A percentile compares a stretch with the other conserved stretches of the same genome.
Evolutionary conservation across 2,888 invertebrate species (phyloP).

Genomic region (Gnatocerus cornutus): DNA sequence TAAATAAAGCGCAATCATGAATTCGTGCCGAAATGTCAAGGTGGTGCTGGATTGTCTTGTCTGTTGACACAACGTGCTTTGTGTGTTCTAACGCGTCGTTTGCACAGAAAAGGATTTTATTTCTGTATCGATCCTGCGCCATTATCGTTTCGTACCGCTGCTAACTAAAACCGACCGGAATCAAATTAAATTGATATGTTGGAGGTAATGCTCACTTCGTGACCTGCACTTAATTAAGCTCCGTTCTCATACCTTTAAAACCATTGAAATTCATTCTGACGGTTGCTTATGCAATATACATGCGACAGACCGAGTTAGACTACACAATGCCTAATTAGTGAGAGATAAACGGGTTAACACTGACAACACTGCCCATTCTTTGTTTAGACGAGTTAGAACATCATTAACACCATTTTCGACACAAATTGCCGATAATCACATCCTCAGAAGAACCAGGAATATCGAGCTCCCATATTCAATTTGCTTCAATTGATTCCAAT

Average conservation of each 20-base stretch:
- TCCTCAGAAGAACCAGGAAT: no score
- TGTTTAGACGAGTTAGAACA: not conserved
- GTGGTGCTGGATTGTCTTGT: slow-evolving; percentile 29
- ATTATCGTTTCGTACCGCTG: slow-evolving; percentile 38
- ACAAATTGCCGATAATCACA: no score
- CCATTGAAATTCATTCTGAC: slow-evolving; percentile 33
- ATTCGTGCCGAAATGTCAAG: slow-evolving; percentile 42
- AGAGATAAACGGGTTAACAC: not conserved
- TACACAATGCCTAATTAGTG: slow-evolving; percentile 22
- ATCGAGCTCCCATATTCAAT: slow-evolving; percentile 19
- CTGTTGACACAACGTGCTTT: slow-evolving; percentile 41
- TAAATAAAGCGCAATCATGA: slow-evolving; percentile 28
- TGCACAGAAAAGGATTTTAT: slow-evolving; percentile 34
- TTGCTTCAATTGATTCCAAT: slow-evolving; percentile 22
- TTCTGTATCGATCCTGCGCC: slow-evolving; percentile 34
- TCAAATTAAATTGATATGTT: slow-evolving; percentile 45
- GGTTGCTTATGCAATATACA: slow-evolving; percentile 32
- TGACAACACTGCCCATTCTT: not conserved
- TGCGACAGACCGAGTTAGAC: slow-evolving; percentile 2
- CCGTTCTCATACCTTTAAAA: slow-evolving; percentile 36
- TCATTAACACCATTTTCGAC: not conserved
- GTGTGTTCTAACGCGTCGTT: slow-evolving; percentile 24
- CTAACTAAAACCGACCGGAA: slow-evolving; percentile 30
- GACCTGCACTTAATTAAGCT: slow-evolving; percentile 41
- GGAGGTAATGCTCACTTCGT: slow-evolving; percentile 41